Percentiles rank a stretch among this genome's conserved stretches.
These are phyloP conservation scores for Pristionchus entomophagus DNA, from an alignment of 2,888 invertebrate species.

Conservation along the genomic window DNA sequence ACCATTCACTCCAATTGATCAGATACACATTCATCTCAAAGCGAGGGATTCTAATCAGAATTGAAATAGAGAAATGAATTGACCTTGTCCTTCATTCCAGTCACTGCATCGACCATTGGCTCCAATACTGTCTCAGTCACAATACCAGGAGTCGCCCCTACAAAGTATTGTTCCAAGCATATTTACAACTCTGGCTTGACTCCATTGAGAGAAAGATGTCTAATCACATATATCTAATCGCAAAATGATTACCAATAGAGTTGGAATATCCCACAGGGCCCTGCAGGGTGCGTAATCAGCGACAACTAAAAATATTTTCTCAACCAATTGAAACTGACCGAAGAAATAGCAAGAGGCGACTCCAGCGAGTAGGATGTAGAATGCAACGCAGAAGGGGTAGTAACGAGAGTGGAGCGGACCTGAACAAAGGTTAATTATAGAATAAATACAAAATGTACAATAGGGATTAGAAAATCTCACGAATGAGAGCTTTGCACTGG, in stretches of 20 bases:
- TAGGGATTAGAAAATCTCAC: background rate
- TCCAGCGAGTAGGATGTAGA: background rate
- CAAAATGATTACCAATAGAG: no score
- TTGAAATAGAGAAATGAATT: background rate
- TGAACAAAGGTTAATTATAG: background rate
- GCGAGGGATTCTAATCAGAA: no score
- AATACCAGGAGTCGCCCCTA: background rate
- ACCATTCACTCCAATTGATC: no score
- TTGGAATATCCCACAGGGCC: no score
- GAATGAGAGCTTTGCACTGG: conserved; percentile 31
- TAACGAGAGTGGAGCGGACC: conserved; percentile 36
- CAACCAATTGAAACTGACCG: background rate
- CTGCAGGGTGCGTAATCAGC: background rate
- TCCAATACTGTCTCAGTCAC: conserved; percentile 13
- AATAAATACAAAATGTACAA: no score
- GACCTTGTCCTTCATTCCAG: conserved; percentile 19
- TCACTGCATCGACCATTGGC: background rate
- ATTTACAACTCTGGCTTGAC: no score
- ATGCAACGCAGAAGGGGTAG: conserved; percentile 30
- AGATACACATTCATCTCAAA: no score
- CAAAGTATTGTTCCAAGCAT: no score
- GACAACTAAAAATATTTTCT: background rate
- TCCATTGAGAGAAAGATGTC: background rate
- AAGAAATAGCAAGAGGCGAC: background rate
- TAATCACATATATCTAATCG: background rate